These are phyloP conservation scores for Drosophila neonasuta DNA, from an alignment of 2,888 invertebrate genomes.

Conservation along the genomic window DNA sequence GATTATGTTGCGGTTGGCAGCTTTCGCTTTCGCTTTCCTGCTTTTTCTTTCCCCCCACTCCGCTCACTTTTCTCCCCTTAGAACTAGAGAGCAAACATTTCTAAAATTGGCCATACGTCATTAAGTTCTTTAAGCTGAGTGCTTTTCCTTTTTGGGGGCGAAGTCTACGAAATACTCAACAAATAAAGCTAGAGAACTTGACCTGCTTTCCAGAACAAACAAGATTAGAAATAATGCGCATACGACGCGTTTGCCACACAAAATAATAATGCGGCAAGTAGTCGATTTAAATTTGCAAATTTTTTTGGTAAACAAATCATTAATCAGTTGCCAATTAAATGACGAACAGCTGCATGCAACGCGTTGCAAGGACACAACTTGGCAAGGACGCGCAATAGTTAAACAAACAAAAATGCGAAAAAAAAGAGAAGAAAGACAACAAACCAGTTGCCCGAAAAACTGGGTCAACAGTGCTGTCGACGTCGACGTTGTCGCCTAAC, in stretches of 20 bases:
- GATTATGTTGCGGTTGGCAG: constrained; percentile 68
- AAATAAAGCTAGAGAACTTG: constrained; percentile 9
- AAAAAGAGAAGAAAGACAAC: constrained; percentile 4
- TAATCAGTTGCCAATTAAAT: constrained; percentile 47
- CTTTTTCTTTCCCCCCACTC: not conserved
- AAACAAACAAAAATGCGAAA: constrained; percentile 17
- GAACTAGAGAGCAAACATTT: constrained; percentile 13
- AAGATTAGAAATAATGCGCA: too few relatives aligned
- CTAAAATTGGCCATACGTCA: constrained; percentile 12
- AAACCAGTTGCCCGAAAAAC: constrained; percentile 36
- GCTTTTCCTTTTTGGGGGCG: constrained; percentile 4
- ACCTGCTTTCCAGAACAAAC: constrained; percentile 1
- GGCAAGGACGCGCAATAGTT: constrained; percentile 59
- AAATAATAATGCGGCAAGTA: not conserved
- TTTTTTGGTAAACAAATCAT: constrained; percentile 48
- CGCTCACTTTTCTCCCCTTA: not conserved
- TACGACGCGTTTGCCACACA: too few relatives aligned
- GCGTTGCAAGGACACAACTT: constrained; percentile 54
- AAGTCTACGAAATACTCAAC: constrained; percentile 1
- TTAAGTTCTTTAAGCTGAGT: constrained; percentile 29
- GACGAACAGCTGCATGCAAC: constrained; percentile 40
- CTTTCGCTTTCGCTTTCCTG: constrained; percentile 34
- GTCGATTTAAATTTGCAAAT: constrained; percentile 3
- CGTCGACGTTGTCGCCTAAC: constrained; percentile 41
- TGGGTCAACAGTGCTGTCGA: constrained; percentile 61